Evolutionary conservation across 2,797 vertebrate species (phyloP).

Genomic region (Alcedo quadribrachys): DNA sequence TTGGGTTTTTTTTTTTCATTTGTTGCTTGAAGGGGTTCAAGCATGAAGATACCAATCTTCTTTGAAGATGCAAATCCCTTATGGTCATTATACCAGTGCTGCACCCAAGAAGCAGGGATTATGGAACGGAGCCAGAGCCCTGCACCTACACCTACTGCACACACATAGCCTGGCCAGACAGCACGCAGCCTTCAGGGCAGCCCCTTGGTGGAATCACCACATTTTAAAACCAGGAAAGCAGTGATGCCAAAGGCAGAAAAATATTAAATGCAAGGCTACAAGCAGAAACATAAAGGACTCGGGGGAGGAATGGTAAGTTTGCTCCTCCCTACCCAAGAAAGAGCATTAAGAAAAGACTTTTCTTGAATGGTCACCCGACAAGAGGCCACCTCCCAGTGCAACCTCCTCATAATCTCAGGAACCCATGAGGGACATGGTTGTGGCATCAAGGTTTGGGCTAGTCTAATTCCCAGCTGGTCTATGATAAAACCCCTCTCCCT

Average conservation of each 20-base stretch:
- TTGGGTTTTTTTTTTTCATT: neutral
- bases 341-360: neutral
- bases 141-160: fast-evolving
- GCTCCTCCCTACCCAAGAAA: neutral
- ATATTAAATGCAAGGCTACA: neutral
- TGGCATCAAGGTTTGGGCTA: neutral
- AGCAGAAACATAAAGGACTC: neutral
- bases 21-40: neutral
- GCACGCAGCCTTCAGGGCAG: neutral
- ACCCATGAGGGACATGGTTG: neutral
- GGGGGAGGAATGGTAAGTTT: neutral
- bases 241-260: neutral
- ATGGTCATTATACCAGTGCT: neutral
- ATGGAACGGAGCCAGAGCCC: fast-evolving
- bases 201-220: neutral
- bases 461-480: neutral
- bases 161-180: neutral
- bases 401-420: neutral
- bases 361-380: neutral
- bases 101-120: neutral
- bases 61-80: neutral
- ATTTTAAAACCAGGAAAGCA: neutral
- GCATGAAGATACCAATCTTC: neutral
- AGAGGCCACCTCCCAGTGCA: neutral
- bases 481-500: neutral